Conservation (phyloP, 1,140 invertebrate species). For the Cydia splendana region DNA sequence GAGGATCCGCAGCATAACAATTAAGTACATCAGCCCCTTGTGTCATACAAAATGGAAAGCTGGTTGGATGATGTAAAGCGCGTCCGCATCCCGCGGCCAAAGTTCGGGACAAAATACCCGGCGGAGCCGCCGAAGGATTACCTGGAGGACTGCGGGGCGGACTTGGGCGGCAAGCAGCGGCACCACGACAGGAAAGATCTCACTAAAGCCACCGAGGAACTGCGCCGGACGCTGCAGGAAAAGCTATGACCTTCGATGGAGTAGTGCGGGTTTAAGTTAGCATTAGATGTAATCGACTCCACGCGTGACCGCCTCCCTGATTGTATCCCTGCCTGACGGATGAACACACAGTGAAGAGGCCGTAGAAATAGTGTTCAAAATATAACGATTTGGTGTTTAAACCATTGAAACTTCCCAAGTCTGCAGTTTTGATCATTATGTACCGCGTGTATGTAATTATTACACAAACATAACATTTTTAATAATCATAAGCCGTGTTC, state of each 20-base stretch:
- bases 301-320: slow-evolving; percentile 28
- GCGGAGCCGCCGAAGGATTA: slow-evolving; percentile 85
- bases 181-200: slow-evolving; percentile 79
- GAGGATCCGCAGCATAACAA: slow-evolving; percentile 12
- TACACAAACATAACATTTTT: no score
- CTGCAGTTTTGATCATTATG: background rate
- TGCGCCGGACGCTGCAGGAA: slow-evolving; percentile 85
- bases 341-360: background rate
- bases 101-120: slow-evolving; percentile 86
- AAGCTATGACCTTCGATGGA: slow-evolving; percentile 82
- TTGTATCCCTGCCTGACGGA: background rate
- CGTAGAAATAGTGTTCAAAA: background rate
- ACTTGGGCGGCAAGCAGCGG: slow-evolving; percentile 64
- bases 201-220: slow-evolving; percentile 86
- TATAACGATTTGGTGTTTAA: background rate
- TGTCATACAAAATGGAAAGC: slow-evolving; percentile 83
- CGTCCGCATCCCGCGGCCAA: slow-evolving; percentile 89
- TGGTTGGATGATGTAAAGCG: slow-evolving; percentile 91
- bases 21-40: slow-evolving; percentile 18
- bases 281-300: slow-evolving; percentile 37
- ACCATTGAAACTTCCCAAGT: background rate
- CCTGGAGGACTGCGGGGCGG: slow-evolving; percentile 76
- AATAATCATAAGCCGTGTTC: no score
- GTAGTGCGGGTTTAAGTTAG: slow-evolving; percentile 43
- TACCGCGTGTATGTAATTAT: background rate